Evolutionary conservation across 2,113 vertebrate genomes (phyloP), one percentile per base, ranked within the genome.

Genomic region (Hypomesus transpacificus): DNA sequence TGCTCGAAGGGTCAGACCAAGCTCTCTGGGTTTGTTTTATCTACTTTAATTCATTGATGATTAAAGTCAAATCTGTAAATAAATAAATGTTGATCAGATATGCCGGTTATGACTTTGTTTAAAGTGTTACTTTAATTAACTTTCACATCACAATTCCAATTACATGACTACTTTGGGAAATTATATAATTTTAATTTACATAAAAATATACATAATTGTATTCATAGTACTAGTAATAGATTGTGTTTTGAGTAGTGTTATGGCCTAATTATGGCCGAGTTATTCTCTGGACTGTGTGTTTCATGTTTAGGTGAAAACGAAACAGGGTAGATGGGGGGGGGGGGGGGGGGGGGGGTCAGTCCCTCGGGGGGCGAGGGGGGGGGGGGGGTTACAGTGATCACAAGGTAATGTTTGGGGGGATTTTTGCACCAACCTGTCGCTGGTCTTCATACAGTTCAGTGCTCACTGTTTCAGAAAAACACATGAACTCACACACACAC

Each of bases 241-340:
- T 13, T n/a, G 17, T 57, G 20, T 66, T 54, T 20, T 57, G 1
- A 22, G 9, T 54, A 22, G 9, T 54, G 11, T n/a, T 6, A 64
- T 26, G 24, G 24, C 24, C 24, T 26, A 24, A 26, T 26, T 26
- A 2, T 26, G 24, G 24, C 2, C 24, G 24, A 22, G 73, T 14
- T 50, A 60, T 31, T 61, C 66, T 62, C 72, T 53, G 17, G 7
- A 9, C 5, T 57, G 20, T 77, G 3, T 74, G 78, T 90, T 89
- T 90, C 84, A 70, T 66, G 21, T 90, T 91, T 76, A 69, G 73
- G 59, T 78, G 80, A 91, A 92, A 88, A 82, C 87, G 85, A 90
- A 90, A 80, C 72, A 66, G 66, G 70, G 22, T 63, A 63, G 68
- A 73, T 46, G 1, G 22, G 56, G 46, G 31, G 52, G 70, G 63